phyloP scores from a whole-genome alignment of 2,797 vertebrate species.

The Coregonus sp. region DNA sequence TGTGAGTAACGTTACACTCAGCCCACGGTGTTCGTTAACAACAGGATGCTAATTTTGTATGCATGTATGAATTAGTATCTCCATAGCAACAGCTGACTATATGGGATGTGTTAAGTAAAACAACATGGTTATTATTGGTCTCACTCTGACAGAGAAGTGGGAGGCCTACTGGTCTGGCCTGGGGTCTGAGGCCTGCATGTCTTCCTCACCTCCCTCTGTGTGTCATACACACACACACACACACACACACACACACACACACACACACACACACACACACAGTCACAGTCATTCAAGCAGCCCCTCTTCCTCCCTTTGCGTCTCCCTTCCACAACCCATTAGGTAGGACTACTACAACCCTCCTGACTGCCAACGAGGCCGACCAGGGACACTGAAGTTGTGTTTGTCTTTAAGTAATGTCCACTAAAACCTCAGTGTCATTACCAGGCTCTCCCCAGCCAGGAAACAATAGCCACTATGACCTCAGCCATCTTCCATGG shows the following conservation, averaged over 20 bases:
- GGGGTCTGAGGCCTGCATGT: too few species aligned
- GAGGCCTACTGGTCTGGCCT: too few species aligned
- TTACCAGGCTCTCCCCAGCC: neutral
- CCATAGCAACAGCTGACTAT: constrained; percentile 79
- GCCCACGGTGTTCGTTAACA: constrained; percentile 54
- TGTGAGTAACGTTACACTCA: constrained; percentile 42
- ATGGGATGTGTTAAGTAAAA: constrained; percentile 73
- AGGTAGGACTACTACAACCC: neutral
- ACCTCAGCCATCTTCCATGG: neutral
- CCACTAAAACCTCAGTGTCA: neutral
- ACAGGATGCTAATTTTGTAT: constrained; percentile 66
- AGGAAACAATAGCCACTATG: neutral
- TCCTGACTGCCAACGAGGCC: neutral
- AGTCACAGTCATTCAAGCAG: too few species aligned
- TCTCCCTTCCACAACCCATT: constrained; percentile 12
- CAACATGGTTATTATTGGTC: constrained; percentile 63
- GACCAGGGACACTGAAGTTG: neutral
- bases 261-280: too few species aligned
- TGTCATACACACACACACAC: too few species aligned
- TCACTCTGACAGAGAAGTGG: too few species aligned
- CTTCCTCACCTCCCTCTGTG: too few species aligned
- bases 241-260: too few species aligned
- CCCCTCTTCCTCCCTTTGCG: too few species aligned
- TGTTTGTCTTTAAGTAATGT: neutral
- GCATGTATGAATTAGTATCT: constrained; percentile 73